Evolutionary conservation across 2,888 invertebrate genomes (phyloP), one percentile per base, ranked within the genome.

Genomic region (Ophioninae sp.): DNA sequence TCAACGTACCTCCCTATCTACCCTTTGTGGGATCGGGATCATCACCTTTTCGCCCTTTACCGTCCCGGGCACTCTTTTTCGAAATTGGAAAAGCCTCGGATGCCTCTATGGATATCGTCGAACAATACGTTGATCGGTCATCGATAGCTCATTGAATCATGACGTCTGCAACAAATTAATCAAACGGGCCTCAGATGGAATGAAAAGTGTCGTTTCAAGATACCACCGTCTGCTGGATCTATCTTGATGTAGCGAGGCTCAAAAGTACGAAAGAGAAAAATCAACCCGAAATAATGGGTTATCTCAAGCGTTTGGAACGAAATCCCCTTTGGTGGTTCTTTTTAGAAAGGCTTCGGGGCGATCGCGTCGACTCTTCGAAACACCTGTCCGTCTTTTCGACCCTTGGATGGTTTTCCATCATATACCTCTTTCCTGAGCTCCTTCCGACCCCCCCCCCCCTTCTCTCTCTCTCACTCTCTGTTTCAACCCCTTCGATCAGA

Each of bases 401-500:
- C 39, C 30, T 51, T 23, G 30, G 59, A 10, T 71, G 20, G 58
- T 71, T 63, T 68, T 51, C 23, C 37, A 51, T 22, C 56, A 8
- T 51, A 20, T 37, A 30, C 30, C 69, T 44, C 58, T 75, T 67
- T 67, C 61, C 61, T 17, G 22, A 59, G 56, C 37, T 65, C 56
- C 56, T 20, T 44, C 44, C 20, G 20, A 22, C 10, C n/a, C 23
- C n/a, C 30, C 23, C 81, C 13, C 51, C 17, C 51, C 2, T 13
- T n/a, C 69, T 41, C 41, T 41, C 3, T 20, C 41, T 37, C 56
- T n/a, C 56, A 64, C 20, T 37, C 58, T 37, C 8, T 20, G n/a
- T 84, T 71, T 81, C 73, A 83, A 75, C 81, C 86, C 88, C 87
- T 86, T 85, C 80, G 59, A 68, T 80, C 83, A 63, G 81, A 59